phyloP scores from a whole-genome alignment of 2,888 invertebrate species.

The Cryptocephalus moraei region DNA sequence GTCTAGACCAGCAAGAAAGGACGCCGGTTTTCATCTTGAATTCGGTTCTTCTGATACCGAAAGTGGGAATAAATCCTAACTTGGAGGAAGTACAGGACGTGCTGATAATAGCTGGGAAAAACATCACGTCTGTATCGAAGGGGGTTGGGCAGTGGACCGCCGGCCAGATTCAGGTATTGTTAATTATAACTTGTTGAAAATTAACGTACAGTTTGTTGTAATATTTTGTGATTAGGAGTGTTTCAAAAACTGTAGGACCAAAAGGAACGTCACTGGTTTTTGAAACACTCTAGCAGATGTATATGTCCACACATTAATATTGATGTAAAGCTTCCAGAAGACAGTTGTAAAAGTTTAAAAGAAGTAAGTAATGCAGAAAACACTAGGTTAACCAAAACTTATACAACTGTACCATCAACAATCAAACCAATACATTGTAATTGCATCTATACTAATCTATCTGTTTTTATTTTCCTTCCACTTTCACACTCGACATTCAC shows the following conservation, averaged over 20 bases:
- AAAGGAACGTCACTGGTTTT: too few relatives aligned
- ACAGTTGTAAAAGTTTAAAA: slow-evolving; percentile 23
- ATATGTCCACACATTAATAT: too few relatives aligned
- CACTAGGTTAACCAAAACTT: slow-evolving; percentile 12
- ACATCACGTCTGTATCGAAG: slow-evolving; percentile 77
- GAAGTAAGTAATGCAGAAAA: slow-evolving; percentile 10
- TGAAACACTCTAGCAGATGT: too few relatives aligned
- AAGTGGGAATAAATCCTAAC: slow-evolving; percentile 77
- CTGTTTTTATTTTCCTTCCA: slow-evolving; percentile 9
- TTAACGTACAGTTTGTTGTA: too few relatives aligned
- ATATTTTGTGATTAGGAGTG: too few relatives aligned
- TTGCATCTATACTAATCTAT: neutral
- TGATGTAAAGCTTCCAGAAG: slow-evolving; percentile 12
- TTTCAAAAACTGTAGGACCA: too few relatives aligned
- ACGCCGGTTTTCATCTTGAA: slow-evolving; percentile 72
- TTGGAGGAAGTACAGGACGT: slow-evolving; percentile 87
- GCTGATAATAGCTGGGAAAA: slow-evolving; percentile 68
- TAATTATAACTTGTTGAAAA: too few relatives aligned
- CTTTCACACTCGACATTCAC: too few relatives aligned
- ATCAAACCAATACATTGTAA: too few relatives aligned
- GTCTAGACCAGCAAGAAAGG: slow-evolving; percentile 30
- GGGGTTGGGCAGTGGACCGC: slow-evolving; percentile 89
- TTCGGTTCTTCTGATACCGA: slow-evolving; percentile 78
- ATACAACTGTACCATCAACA: slow-evolving; percentile 17
- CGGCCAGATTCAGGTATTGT: slow-evolving; percentile 44